These are phyloP conservation scores for Drosophila pseudoobscura DNA, from an alignment of 1,140 invertebrate species.

Conservation along the genomic window DNA sequence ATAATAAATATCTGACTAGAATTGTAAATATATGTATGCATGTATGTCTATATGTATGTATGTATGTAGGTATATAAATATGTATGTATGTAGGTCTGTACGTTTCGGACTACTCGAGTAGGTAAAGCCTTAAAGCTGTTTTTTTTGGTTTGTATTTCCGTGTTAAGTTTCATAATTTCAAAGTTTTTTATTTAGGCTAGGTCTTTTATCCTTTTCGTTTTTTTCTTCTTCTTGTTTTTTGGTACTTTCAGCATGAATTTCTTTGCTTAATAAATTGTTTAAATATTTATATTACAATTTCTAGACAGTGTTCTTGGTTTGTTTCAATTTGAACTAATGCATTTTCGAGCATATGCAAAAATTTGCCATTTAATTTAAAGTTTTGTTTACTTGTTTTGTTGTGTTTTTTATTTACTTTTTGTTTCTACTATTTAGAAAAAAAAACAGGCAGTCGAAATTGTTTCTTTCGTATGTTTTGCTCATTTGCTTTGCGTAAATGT, in stretches of 20 bases:
- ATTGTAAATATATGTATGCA: constrained; percentile 62
- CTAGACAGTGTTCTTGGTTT: constrained; percentile 49
- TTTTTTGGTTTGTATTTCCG: constrained; percentile 56
- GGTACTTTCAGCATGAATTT: constrained; percentile 73
- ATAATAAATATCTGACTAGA: constrained; percentile 57
- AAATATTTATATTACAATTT: constrained; percentile 51
- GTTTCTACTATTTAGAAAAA: constrained; percentile 60
- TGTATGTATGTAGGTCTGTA: constrained; percentile 23
- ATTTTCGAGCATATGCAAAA: constrained; percentile 67
- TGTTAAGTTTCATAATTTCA: constrained; percentile 34
- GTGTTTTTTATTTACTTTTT: constrained; percentile 5
- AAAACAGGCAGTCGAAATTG: constrained; percentile 76
- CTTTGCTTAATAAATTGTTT: constrained; percentile 58
- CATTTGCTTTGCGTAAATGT: constrained; percentile 48
- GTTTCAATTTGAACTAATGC: constrained; percentile 57
- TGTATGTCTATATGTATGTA: constrained; percentile 35
- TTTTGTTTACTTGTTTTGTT: constrained; percentile 37
- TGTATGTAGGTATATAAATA: constrained; percentile 43
- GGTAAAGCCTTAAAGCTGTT: constrained; percentile 69
- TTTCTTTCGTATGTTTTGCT: constrained; percentile 60
- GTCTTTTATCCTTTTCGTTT: constrained; percentile 62
- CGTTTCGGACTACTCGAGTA: constrained; percentile 62
- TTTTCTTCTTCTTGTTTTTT: constrained; percentile 42
- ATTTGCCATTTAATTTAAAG: constrained; percentile 60
- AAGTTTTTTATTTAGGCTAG: constrained; percentile 42